Evolutionary conservation across 2,888 invertebrate genomes (phyloP).

Genomic region (Polyommatus icarus): DNA sequence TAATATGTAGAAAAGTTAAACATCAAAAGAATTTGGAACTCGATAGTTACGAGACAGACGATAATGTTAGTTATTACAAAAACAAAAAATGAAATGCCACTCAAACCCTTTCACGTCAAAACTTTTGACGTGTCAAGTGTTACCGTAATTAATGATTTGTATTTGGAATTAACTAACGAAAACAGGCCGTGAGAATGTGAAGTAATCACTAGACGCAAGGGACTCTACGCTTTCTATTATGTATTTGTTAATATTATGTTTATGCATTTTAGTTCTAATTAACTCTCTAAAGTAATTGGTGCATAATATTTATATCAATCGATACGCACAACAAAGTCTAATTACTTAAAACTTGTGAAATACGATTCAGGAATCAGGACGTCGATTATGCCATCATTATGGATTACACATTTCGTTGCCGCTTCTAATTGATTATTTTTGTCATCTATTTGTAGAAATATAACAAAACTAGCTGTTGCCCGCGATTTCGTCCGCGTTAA

Average conservation of each 20-base stretch:
- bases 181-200: slow-evolving; percentile 17
- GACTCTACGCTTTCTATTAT: slow-evolving; percentile 5
- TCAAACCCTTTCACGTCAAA: slow-evolving; percentile 13
- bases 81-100: slow-evolving; percentile 16
- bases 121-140: slow-evolving; percentile 22
- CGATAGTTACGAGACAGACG: background rate
- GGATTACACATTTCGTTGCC: background rate
- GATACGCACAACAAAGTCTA: background rate
- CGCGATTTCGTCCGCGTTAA: too few species aligned
- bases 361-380: background rate
- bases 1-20: background rate
- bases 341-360: background rate
- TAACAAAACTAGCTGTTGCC: too few species aligned
- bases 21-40: background rate
- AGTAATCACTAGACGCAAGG: slow-evolving; percentile 11
- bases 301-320: slow-evolving; percentile 11
- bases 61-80: background rate
- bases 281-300: slow-evolving; percentile 13
- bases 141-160: slow-evolving; percentile 20
- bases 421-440: background rate
- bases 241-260: background rate
- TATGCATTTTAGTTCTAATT: slow-evolving; percentile 2
- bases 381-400: background rate
- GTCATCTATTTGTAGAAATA: background rate
- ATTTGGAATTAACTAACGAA: slow-evolving; percentile 15